Percentiles rank a stretch among this genome's conserved stretches.
Conservation (phyloP, 2,797 vertebrate species). For the Meriones psammophilus region DNA sequence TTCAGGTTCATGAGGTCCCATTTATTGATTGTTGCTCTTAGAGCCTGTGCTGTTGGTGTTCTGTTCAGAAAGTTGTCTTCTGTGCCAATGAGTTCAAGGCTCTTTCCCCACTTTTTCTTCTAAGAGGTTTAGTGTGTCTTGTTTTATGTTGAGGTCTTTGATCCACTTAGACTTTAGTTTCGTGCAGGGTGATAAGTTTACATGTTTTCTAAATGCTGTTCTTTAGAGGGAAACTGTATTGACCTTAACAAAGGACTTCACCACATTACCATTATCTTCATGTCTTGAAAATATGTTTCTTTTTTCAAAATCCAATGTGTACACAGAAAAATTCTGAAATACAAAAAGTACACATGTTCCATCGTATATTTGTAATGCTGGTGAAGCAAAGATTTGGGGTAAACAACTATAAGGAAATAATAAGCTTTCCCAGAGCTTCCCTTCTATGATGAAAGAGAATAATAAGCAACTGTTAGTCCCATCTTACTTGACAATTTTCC, state of each 20-base stretch:
- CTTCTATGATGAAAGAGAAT: constrained; percentile 31
- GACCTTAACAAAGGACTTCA: constrained; percentile 26
- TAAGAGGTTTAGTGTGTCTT: too few relatives aligned
- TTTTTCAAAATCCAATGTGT: background rate
- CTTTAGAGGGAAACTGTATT: background rate
- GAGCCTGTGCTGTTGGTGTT: too few relatives aligned
- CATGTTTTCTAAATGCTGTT: constrained; percentile 36
- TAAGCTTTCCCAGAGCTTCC: background rate
- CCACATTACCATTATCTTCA: background rate
- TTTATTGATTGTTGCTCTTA: too few relatives aligned
- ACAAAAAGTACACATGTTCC: background rate
- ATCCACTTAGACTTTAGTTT: too few relatives aligned
- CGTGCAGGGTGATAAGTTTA: too few relatives aligned
- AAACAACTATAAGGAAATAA: background rate
- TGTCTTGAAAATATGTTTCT: background rate
- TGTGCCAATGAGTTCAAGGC: too few relatives aligned
- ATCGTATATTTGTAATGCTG: constrained; percentile 36
- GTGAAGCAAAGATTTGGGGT: constrained; percentile 37
- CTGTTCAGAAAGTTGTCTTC: too few relatives aligned
- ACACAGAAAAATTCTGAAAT: constrained; percentile 22
- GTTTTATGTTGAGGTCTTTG: too few relatives aligned
- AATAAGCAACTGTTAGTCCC: background rate
- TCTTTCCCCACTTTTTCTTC: too few relatives aligned
- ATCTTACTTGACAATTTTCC: constrained; percentile 27
- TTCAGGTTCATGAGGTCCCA: too few relatives aligned